Base-by-base conservation (phyloP, 2,888 invertebrate genomes). In the Cotesia congregata region DNA sequence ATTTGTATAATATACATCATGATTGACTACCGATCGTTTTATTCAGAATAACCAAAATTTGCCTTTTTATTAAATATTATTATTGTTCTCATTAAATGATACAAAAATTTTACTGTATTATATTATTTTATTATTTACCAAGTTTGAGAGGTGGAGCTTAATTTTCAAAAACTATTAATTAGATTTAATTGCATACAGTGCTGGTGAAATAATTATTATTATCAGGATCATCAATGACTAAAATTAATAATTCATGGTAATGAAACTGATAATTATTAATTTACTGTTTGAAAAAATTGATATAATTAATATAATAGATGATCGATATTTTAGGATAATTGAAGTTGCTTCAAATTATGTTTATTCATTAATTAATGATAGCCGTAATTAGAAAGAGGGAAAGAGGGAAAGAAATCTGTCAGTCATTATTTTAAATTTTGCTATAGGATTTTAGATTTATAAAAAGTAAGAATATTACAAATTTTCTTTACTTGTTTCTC, bases 21-120 rank as follows among this genome's bases (percentile, higher is more conserved):
- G 87, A 87, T 87, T 86, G 86, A 87, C 86, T 85, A 83, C 82
- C 78, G 80, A 77, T 70, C 75, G 60, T 72, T 72, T 15, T 6
- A 62, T 61, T 15, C 17, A 15, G 5, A 68, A 67, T 67, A n/a
- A 41, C 41, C 0, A 68, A 68, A 41, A 6, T 7, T 15, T 68
- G 5, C 17, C 17, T 41, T 6, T n/a, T 38, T 50, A 7, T 3
- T 0, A 7, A 41, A 50, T 50, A 9, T 50, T 50, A 50, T 9
- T 50, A 6, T 50, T 50, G 50, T 12, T 50, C 7, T 50, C 6
- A 12, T 12, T 50, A 1, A 50, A 2, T 1, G 20, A 20, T 20
- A 20, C 20, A 20, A 20, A 20, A 20, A 20, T 20, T 20, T 20
- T 20, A 20, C 20, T 20, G 2, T 20, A 20, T 20, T 2, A 20